Evolutionary conservation across 2,113 vertebrate species (phyloP).

Genomic region (Trichechus manatus): DNA sequence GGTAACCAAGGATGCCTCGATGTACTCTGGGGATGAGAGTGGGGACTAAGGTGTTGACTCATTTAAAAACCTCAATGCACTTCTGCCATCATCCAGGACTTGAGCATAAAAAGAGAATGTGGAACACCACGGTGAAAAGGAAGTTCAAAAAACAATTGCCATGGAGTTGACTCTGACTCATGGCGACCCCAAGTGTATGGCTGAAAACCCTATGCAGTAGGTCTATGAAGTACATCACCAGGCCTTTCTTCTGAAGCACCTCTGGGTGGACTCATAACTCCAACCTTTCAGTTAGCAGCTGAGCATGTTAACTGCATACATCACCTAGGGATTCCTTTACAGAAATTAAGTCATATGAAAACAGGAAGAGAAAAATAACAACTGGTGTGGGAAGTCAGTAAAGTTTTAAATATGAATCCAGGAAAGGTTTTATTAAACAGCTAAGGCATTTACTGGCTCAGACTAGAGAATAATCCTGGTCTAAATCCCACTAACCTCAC

Average conservation of each 20-base stretch:
- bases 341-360: slow-evolving; percentile 43
- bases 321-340: neutral
- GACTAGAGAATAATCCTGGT: slow-evolving; percentile 43
- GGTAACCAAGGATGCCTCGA: neutral
- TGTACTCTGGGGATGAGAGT: neutral
- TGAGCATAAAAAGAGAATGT: neutral
- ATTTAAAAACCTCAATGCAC: neutral
- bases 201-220: neutral
- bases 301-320: neutral
- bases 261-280: neutral
- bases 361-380: slow-evolving; percentile 43
- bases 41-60: neutral
- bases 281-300: neutral
- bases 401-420: slow-evolving; percentile 67
- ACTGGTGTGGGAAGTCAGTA: slow-evolving; percentile 13
- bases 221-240: neutral
- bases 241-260: neutral
- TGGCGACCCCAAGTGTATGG: neutral
- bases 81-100: neutral
- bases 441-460: slow-evolving; percentile 62
- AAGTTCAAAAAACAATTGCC: neutral
- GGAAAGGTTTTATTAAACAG: slow-evolving; percentile 68
- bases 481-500: slow-evolving; percentile 56
- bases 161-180: neutral
- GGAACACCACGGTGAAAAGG: neutral